These are phyloP conservation scores for Drosophila mojavensis DNA, from an alignment of 1,140 invertebrate genomes.

Conservation along the genomic window DNA sequence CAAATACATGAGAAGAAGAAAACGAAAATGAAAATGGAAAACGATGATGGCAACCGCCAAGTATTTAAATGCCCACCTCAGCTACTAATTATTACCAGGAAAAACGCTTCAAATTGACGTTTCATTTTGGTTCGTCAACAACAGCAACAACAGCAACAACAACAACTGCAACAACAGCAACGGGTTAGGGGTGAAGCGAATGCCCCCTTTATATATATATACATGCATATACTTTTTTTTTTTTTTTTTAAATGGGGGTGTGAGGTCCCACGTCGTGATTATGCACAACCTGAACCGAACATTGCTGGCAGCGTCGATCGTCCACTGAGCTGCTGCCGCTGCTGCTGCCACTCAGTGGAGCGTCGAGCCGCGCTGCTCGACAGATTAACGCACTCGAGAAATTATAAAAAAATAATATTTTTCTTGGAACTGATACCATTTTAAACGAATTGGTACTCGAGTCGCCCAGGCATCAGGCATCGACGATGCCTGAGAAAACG, in stretches of 20 bases:
- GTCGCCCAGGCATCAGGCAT: slow-evolving; percentile 13
- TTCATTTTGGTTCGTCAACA: slow-evolving; percentile 80
- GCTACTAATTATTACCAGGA: slow-evolving; percentile 84
- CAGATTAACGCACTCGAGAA: slow-evolving; percentile 83
- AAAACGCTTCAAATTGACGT: slow-evolving; percentile 84
- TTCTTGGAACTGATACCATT: slow-evolving; percentile 83
- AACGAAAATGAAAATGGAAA: slow-evolving; percentile 49
- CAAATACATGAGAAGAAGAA: not conserved
- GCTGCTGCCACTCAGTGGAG: slow-evolving; percentile 41
- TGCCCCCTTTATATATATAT: no score
- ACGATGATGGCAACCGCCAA: slow-evolving; percentile 53
- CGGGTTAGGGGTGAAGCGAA: not conserved
- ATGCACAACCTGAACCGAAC: slow-evolving; percentile 52
- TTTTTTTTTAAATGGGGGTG: slow-evolving; percentile 7
- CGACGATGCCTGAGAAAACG: slow-evolving; percentile 63
- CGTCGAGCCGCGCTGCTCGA: slow-evolving; percentile 48
- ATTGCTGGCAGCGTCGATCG: slow-evolving; percentile 13
- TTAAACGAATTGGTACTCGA: slow-evolving; percentile 83
- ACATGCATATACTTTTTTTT: no score
- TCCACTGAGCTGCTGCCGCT: not conserved
- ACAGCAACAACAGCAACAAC: slow-evolving; percentile 55
- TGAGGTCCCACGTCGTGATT: slow-evolving; percentile 60
- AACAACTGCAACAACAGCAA: slow-evolving; percentile 62
- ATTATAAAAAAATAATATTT: slow-evolving; percentile 84
- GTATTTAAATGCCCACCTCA: slow-evolving; percentile 84